A percentile compares a stretch with the other conserved stretches of the same genome.
Evolutionary conservation across 1,140 invertebrate genomes (phyloP).

Genomic region (Nomia melanderi): DNA sequence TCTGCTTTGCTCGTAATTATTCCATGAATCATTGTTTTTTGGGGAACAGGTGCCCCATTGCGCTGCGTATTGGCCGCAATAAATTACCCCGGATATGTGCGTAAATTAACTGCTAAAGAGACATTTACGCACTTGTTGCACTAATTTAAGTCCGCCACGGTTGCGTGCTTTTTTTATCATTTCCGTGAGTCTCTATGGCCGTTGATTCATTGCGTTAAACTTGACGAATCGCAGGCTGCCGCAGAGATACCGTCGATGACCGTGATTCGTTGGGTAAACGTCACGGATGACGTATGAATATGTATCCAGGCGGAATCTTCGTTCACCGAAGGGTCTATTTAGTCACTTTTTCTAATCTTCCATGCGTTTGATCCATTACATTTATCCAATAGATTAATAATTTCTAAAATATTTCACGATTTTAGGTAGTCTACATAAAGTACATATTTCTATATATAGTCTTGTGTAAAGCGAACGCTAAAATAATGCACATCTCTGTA

Average conservation of each 20-base stretch:
- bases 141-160: conserved; percentile 8
- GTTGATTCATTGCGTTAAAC: conserved; percentile 18
- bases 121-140: conserved; percentile 46
- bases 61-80: background rate
- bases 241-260: conserved; percentile 1
- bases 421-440: no score
- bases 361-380: background rate
- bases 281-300: conserved; percentile 28
- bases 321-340: background rate
- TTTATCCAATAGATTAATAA: background rate
- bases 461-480: no score
- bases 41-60: background rate
- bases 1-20: background rate
- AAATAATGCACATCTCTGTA: no score
- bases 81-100: conserved; percentile 8
- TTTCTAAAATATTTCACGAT: no score
- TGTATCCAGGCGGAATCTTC: conserved; percentile 23
- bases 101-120: conserved; percentile 42
- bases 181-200: conserved; percentile 22
- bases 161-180: conserved; percentile 30
- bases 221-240: conserved; percentile 8
- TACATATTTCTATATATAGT: no score
- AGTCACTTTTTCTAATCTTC: background rate
- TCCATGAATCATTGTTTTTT: conserved; percentile 17
- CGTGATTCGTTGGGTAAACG: conserved; percentile 32